A percentile compares a stretch with the other conserved stretches of the same genome.
These are phyloP conservation scores for Saxicola maurus DNA, from an alignment of 2,797 vertebrate genomes.

Conservation along the genomic window DNA sequence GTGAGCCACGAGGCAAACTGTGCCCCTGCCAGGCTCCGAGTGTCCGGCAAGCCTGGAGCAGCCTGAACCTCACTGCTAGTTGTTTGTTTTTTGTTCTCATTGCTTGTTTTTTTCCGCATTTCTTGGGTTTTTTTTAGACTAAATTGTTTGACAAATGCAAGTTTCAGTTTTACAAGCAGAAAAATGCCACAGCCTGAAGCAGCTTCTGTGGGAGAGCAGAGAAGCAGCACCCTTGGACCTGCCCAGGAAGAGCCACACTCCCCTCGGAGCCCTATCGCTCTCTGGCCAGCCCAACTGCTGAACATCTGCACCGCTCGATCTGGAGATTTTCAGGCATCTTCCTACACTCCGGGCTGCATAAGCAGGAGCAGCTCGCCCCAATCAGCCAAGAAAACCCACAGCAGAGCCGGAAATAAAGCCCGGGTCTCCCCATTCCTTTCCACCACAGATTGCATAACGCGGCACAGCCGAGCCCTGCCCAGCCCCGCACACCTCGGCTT, in stretches of 20 bases:
- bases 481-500: not conserved
- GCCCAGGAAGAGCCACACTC: not conserved
- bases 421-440: slow-evolving; percentile 29
- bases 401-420: slow-evolving; percentile 21
- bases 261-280: not conserved
- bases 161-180: not conserved
- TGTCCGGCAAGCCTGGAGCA: not conserved
- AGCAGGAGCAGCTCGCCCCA: not conserved
- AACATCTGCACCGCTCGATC: slow-evolving; percentile 12
- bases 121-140: not conserved
- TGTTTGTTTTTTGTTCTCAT: not conserved
- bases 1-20: not conserved
- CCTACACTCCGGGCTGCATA: not conserved
- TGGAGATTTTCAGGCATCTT: not conserved
- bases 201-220: not conserved
- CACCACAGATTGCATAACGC: slow-evolving; percentile 14
- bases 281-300: not conserved
- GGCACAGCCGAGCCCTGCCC: not conserved
- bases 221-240: not conserved
- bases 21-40: not conserved
- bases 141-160: not conserved
- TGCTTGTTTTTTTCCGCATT: not conserved
- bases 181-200: not conserved
- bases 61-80: not conserved
- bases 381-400: not conserved